Conservation (phyloP, 2,797 vertebrate genomes). For the Simalia tracyae region DNA sequence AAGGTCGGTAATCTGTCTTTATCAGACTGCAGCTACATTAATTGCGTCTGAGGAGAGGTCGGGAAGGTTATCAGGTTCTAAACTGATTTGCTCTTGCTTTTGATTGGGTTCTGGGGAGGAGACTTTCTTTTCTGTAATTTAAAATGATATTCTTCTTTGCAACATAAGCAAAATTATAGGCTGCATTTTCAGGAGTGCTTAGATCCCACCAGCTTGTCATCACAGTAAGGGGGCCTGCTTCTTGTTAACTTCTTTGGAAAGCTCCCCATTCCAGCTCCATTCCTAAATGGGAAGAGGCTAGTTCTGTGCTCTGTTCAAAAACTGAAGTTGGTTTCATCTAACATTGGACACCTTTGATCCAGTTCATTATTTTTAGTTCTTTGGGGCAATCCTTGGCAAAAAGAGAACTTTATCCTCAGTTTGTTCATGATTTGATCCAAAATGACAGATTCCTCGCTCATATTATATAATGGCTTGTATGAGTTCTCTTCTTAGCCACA, state of each 20-base stretch:
- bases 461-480: not conserved
- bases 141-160: not conserved
- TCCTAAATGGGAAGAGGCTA: slow-evolving; percentile 22
- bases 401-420: slow-evolving; percentile 2
- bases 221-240: slow-evolving; percentile 4
- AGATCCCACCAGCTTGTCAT: slow-evolving; percentile 4
- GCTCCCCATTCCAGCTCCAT: not conserved
- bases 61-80: slow-evolving; percentile 20
- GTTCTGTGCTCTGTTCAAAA: slow-evolving; percentile 13
- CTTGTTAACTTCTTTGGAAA: slow-evolving; percentile 25
- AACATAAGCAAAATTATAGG: not conserved
- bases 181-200: slow-evolving; percentile 20
- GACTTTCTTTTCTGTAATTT: not conserved
- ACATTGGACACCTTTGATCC: slow-evolving; percentile 12
- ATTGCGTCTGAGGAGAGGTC: slow-evolving; percentile 30
- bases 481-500: not conserved
- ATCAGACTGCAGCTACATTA: slow-evolving; percentile 47
- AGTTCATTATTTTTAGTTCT: slow-evolving; percentile 5
- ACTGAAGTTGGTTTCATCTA: slow-evolving; percentile 3
- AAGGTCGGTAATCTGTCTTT: slow-evolving; percentile 57
- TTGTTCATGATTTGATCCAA: not conserved
- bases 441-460: slow-evolving; percentile 1
- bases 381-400: slow-evolving; percentile 20
- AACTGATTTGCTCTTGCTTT: slow-evolving; percentile 41
- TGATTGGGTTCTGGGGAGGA: slow-evolving; percentile 18